Base-by-base conservation (phyloP, 2,113 vertebrate species). In the Alethe diademata region DNA sequence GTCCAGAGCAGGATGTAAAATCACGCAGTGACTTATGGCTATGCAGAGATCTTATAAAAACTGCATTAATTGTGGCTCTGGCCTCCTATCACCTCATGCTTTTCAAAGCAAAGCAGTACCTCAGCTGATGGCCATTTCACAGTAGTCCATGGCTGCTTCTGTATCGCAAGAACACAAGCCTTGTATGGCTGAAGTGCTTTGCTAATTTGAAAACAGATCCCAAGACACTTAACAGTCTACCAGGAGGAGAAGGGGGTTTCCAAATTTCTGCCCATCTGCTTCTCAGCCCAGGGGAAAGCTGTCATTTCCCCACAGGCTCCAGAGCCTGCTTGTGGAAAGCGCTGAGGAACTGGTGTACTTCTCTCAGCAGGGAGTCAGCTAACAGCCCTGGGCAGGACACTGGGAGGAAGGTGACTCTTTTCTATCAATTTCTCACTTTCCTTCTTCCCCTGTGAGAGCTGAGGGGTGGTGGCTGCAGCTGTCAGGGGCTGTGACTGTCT, bases 31-130 rank as follows among this genome's bases (percentile, higher is more conserved):
- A 40, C 36, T 67, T 53, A 40, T 60, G 53, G 76, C 56, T 58
- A 3, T 2, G 1, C 45, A 94, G 22, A 47, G 53, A 62, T 19
- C 16, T 36, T 36, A 38, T 24, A 64, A 84, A 91, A 58, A 10
- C 42, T 51, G 9, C 13, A 26, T 12, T 56, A 53, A 31, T 4
- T 0, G 0, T 15, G 31, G 42, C 40, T 83, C 31, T 6, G 12
- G 36, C 9, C 33, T 91, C 0, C 0, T 43, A 14, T 26, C 50
- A 51, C 14, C 12, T 69, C 58, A 12, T 18, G 9, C 14, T n/a
- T 89, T 51, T n/a, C 65, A 61, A 48, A 43, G 12, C 47, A 31
- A 3, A 19, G n/a, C 29, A 36, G 29, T 7, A 2, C 15, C 12
- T 69, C 71, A 50, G 29, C n/a, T 48, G 36, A 29, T 69, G 75